phyloP scores from a whole-genome alignment of 2,888 invertebrate genomes.

The Ecliptopera silaceata region DNA sequence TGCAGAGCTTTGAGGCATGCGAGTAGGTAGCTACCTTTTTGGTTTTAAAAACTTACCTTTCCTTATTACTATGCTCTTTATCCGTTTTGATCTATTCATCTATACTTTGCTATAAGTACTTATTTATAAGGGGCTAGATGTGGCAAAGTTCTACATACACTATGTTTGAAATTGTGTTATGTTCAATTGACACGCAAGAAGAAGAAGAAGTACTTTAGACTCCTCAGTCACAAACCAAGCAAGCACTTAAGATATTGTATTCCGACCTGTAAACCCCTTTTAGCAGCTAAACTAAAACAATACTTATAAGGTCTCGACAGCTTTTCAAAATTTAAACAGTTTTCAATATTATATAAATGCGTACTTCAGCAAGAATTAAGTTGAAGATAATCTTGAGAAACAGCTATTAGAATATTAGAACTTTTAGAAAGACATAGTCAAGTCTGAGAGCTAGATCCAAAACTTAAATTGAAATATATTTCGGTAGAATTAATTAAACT shows the following conservation, averaged over 20 bases:
- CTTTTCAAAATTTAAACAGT: conserved; percentile 22
- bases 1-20: too few relatives aligned
- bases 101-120: too few relatives aligned
- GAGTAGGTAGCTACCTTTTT: too few relatives aligned
- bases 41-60: too few relatives aligned
- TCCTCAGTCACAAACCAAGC: conserved; percentile 3
- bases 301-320: conserved; percentile 22
- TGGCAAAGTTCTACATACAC: too few relatives aligned
- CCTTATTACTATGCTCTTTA: too few relatives aligned
- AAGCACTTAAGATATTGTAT: conserved; percentile 37
- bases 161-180: too few relatives aligned
- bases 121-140: too few relatives aligned
- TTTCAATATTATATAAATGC: conserved; percentile 25
- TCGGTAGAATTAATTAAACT: not conserved
- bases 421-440: conserved; percentile 12
- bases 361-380: conserved; percentile 7
- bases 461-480: not conserved
- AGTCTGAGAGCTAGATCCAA: not conserved
- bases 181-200: too few relatives aligned
- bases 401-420: conserved; percentile 26
- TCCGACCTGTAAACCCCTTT: conserved; percentile 37
- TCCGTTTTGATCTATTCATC: too few relatives aligned
- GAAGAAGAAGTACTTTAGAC: too few relatives aligned
- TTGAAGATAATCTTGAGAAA: conserved; percentile 15
- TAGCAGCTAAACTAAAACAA: conserved; percentile 25